Evolutionary conservation across 2,113 vertebrate genomes (phyloP).

Genomic region (Lepisosteus osseus): DNA sequence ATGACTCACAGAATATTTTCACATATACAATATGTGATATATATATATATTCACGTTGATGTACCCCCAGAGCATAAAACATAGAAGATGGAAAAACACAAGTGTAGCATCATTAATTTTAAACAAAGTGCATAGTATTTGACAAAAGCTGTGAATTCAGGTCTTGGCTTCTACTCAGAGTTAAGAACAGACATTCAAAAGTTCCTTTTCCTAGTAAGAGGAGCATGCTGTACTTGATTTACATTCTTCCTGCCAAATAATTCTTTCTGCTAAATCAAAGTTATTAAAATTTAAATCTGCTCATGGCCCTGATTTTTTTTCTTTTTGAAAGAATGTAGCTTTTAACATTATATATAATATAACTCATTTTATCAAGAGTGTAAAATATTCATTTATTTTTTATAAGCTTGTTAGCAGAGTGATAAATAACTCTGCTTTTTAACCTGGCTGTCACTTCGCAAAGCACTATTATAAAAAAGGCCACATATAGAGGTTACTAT

Average conservation of each 20-base stretch:
- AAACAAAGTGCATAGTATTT: not conserved
- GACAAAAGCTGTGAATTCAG: not conserved
- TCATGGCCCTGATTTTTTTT: constrained; percentile 43
- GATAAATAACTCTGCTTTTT: constrained; percentile 30
- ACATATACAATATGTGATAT: too few relatives aligned
- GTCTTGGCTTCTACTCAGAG: not conserved
- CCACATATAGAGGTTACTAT: too few relatives aligned
- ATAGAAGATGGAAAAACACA: too few relatives aligned
- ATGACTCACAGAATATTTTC: too few relatives aligned
- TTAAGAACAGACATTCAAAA: not conserved
- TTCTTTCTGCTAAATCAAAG: constrained; percentile 30
- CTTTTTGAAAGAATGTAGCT: constrained; percentile 53
- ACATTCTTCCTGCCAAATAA: constrained; percentile 1
- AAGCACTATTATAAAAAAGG: too few relatives aligned
- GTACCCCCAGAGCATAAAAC: too few relatives aligned
- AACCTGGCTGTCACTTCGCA: too few relatives aligned
- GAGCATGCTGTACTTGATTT: not conserved
- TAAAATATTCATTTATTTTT: constrained; percentile 73
- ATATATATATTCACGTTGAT: too few relatives aligned
- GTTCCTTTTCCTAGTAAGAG: not conserved
- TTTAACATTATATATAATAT: constrained; percentile 63
- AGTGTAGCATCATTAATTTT: too few relatives aligned
- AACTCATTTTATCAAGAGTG: constrained; percentile 70
- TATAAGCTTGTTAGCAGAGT: constrained; percentile 60
- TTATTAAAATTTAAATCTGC: constrained; percentile 65